Evolutionary conservation across 2,113 vertebrate genomes (phyloP).

Genomic region (Peromyscus leucopus): DNA sequence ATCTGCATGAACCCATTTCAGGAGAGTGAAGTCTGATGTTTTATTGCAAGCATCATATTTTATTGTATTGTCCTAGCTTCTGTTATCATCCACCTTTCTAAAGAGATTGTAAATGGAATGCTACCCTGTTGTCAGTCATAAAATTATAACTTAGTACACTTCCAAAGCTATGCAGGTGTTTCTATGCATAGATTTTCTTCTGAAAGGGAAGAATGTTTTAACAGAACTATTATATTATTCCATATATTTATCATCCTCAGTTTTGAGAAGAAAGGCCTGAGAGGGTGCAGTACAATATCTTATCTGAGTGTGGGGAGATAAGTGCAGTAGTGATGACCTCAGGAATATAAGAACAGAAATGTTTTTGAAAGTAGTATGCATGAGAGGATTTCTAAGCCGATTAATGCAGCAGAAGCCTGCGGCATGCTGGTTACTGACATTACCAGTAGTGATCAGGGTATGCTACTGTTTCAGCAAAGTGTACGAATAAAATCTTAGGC

Average conservation of each 20-base stretch:
- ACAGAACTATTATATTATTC: slow-evolving; percentile 59
- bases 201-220: slow-evolving; percentile 74
- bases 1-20: slow-evolving; percentile 84
- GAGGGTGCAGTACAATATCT: background rate
- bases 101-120: slow-evolving; percentile 81
- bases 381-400: background rate
- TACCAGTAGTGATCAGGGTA: background rate
- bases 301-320: background rate
- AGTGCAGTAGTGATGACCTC: slow-evolving; percentile 24
- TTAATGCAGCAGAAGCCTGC: background rate
- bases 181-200: slow-evolving; percentile 77
- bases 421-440: slow-evolving; percentile 43
- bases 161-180: slow-evolving; percentile 78
- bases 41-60: slow-evolving; percentile 83
- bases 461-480: slow-evolving; percentile 59
- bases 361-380: slow-evolving; percentile 7
- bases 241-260: slow-evolving; percentile 65
- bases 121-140: slow-evolving; percentile 76
- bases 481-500: slow-evolving; percentile 67
- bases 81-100: slow-evolving; percentile 81
- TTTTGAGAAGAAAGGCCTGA: slow-evolving; percentile 49
- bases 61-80: slow-evolving; percentile 85
- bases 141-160: slow-evolving; percentile 78
- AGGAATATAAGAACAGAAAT: slow-evolving; percentile 18
- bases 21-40: slow-evolving; percentile 83